Conservation (phyloP, 2,797 vertebrate species). For the Pangasius krempfi region DNA sequence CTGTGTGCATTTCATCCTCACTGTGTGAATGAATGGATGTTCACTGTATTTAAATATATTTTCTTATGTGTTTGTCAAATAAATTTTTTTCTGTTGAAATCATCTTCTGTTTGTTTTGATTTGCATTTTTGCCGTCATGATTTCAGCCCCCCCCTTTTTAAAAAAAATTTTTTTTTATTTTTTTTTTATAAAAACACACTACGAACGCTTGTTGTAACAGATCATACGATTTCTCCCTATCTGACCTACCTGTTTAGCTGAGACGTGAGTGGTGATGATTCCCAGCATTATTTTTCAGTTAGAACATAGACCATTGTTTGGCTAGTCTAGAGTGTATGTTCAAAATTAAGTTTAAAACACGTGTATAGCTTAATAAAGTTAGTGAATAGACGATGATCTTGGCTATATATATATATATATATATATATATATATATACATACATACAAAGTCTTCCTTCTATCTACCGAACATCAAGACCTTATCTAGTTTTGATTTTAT, state of each 20-base stretch:
- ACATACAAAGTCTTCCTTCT: background rate
- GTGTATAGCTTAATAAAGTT: background rate
- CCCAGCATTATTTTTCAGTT: background rate
- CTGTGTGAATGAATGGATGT: conserved; percentile 60
- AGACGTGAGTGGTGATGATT: background rate
- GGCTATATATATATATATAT: background rate
- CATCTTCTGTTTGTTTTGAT: conserved; percentile 71
- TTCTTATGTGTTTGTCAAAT: conserved; percentile 73
- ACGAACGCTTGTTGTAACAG: background rate
- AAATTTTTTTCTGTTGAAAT: conserved; percentile 77
- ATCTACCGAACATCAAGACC: background rate
- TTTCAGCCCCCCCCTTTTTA: no score
- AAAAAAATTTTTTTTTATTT: no score
- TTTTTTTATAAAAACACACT: background rate
- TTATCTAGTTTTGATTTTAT: background rate
- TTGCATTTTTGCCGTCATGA: conserved; percentile 55
- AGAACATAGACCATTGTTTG: background rate
- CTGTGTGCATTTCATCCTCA: conserved; percentile 68
- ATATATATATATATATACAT: no score
- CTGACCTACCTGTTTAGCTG: background rate
- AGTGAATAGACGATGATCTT: background rate
- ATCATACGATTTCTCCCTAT: background rate
- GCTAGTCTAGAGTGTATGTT: background rate
- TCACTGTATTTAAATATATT: conserved; percentile 62
- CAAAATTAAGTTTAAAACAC: background rate